Conservation (phyloP, 2,113 vertebrate species). For the Cettia cetti region DNA sequence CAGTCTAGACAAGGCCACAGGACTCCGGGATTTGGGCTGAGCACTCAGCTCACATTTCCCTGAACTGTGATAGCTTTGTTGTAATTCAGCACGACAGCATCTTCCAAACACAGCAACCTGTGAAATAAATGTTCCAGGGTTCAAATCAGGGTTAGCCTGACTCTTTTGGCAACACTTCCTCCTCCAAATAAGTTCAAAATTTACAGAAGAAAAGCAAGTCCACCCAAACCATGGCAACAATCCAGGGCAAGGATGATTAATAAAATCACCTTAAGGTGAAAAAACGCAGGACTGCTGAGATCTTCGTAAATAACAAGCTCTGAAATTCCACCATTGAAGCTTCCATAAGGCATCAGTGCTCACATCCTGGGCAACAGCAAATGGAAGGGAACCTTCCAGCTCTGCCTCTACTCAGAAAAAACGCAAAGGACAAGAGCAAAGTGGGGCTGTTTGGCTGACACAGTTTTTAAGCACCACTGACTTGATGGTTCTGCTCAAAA, state of each 20-base stretch:
- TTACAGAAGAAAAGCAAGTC: not conserved
- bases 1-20: not conserved
- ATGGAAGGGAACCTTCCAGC: not conserved
- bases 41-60: not conserved
- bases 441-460: not conserved
- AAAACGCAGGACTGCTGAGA: not conserved
- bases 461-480: not conserved
- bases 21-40: not conserved
- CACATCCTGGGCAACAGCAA: not conserved
- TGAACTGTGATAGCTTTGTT: not conserved
- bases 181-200: not conserved
- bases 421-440: not conserved
- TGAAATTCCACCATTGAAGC: not conserved
- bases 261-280: not conserved
- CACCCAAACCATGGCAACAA: not conserved
- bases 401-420: not conserved
- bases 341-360: not conserved
- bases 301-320: not conserved
- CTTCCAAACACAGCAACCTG: not conserved
- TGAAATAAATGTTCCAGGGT: not conserved
- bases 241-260: not conserved
- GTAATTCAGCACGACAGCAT: not conserved
- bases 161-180: not conserved
- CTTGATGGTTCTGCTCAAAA: not conserved
- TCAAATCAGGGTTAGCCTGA: not conserved